A percentile compares a stretch with the other conserved stretches of the same genome.
Evolutionary conservation across 2,888 invertebrate genomes (phyloP).

Genomic region (Dioctria rufipes): DNA sequence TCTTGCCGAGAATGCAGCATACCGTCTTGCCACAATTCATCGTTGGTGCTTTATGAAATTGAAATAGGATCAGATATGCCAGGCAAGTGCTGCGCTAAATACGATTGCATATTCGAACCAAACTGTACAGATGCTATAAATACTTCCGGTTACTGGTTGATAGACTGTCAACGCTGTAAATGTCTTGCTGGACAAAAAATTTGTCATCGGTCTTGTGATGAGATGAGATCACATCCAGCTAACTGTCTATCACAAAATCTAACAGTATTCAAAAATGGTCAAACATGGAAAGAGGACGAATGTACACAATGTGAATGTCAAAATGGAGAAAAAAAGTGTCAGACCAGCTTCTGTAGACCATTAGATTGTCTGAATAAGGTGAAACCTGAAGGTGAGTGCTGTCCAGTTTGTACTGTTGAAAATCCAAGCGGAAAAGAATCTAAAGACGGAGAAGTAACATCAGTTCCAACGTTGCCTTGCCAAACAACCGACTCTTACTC

Average conservation of each 20-base stretch:
- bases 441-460: neutral
- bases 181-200: slow-evolving; percentile 66
- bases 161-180: slow-evolving; percentile 67
- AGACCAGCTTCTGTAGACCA: slow-evolving; percentile 56
- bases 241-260: slow-evolving; percentile 66
- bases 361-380: slow-evolving; percentile 58
- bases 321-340: slow-evolving; percentile 58
- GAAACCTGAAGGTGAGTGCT: slow-evolving; percentile 57
- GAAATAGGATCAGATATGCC: slow-evolving; percentile 66
- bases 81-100: slow-evolving; percentile 73
- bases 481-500: slow-evolving; percentile 19
- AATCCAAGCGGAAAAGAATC: neutral
- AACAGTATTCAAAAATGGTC: slow-evolving; percentile 66
- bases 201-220: slow-evolving; percentile 68
- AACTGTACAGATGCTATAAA: slow-evolving; percentile 65
- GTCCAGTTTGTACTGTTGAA: slow-evolving; percentile 47
- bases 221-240: slow-evolving; percentile 63
- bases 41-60: slow-evolving; percentile 66
- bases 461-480: neutral
- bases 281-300: slow-evolving; percentile 67
- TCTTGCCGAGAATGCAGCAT: slow-evolving; percentile 68
- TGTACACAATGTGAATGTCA: slow-evolving; percentile 64
- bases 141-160: slow-evolving; percentile 66
- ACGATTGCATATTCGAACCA: slow-evolving; percentile 70
- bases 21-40: slow-evolving; percentile 65